Evolutionary conservation across 2,113 vertebrate genomes (phyloP).

Genomic region (Brachirus orientalis): DNA sequence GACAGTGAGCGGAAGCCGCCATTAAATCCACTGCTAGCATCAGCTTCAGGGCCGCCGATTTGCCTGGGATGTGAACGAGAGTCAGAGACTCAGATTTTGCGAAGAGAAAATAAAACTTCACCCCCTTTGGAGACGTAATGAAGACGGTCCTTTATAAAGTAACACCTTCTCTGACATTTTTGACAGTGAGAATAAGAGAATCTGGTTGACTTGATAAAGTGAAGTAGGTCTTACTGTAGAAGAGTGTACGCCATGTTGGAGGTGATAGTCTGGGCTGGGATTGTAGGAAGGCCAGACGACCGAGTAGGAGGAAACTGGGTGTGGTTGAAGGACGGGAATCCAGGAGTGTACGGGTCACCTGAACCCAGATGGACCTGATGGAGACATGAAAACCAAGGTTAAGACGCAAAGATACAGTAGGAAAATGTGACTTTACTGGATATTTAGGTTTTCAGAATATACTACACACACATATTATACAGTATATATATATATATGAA

Average conservation of each 20-base stretch:
- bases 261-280: slow-evolving; percentile 91
- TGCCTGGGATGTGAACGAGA: slow-evolving; percentile 66
- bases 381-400: not conserved
- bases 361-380: slow-evolving; percentile 92
- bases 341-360: slow-evolving; percentile 94
- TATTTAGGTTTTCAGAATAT: too few relatives aligned
- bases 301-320: slow-evolving; percentile 89
- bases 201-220: too few relatives aligned
- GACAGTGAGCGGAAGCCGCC: not conserved
- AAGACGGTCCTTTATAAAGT: too few relatives aligned
- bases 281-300: slow-evolving; percentile 90
- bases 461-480: too few relatives aligned
- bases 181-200: too few relatives aligned
- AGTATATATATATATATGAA: too few relatives aligned
- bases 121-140: too few relatives aligned
- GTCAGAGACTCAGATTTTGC: not conserved
- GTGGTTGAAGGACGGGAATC: slow-evolving; percentile 97
- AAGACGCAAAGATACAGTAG: not conserved
- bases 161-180: too few relatives aligned
- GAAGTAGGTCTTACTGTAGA: slow-evolving; percentile 76
- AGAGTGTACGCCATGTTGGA: slow-evolving; percentile 69
- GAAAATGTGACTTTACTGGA: too few relatives aligned
- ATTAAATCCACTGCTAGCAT: fast-evolving
- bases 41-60: slow-evolving; percentile 64
- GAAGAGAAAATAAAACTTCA: too few relatives aligned